Evolutionary conservation across 2,113 vertebrate genomes (phyloP).

Genomic region (Narcine bancroftii): DNA sequence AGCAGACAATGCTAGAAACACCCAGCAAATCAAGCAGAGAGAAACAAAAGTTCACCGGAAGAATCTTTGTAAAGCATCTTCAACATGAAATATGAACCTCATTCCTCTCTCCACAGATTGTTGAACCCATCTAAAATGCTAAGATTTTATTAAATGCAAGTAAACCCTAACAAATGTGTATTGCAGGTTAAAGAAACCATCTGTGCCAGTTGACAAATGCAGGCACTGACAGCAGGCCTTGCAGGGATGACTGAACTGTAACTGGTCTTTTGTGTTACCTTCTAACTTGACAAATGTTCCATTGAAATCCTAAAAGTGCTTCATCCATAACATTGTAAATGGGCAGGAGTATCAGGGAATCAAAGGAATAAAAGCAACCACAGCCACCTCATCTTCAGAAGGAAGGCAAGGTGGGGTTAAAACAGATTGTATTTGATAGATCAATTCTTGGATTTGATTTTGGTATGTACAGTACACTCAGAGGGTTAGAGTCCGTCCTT

Average conservation of each 20-base stretch:
- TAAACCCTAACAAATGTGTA: background rate
- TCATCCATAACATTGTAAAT: background rate
- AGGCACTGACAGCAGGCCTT: slow-evolving; percentile 4
- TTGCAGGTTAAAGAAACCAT: background rate
- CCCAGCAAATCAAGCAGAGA: too few species aligned
- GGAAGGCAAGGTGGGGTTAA: background rate
- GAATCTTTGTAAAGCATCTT: too few species aligned
- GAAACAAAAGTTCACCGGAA: too few species aligned
- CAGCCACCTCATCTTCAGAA: background rate
- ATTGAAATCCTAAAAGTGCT: background rate
- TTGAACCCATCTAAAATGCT: background rate
- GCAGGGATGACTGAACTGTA: background rate
- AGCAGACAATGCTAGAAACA: too few species aligned
- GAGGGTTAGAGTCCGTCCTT: background rate
- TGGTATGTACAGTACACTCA: background rate
- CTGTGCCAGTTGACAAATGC: background rate
- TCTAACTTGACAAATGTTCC: background rate
- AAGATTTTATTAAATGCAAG: too few species aligned
- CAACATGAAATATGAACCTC: too few species aligned
- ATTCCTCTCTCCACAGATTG: background rate
- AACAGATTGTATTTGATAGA: background rate
- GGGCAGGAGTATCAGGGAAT: too few species aligned
- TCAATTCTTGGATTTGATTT: background rate
- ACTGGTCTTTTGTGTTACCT: slow-evolving; percentile 4
- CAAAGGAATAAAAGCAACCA: background rate